Base-by-base conservation (phyloP, 2,888 invertebrate genomes). In the Nomada ruficornis region DNA sequence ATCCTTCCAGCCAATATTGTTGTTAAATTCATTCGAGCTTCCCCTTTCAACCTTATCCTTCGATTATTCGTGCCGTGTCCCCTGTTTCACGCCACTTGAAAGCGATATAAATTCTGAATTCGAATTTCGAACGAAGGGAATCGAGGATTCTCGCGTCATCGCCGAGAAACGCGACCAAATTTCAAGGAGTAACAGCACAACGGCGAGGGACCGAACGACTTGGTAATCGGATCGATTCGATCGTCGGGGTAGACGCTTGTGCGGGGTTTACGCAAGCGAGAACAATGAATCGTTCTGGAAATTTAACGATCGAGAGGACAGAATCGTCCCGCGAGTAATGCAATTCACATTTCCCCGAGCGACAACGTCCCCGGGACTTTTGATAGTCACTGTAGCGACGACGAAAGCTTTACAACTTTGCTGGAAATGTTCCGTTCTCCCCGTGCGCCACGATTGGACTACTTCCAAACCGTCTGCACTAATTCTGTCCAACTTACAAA, bases 401-500 rank as follows among this genome's bases (percentile, higher is more conserved):
- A 52, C 50, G 71, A 82, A 68, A 80, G 81, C 75, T 80, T 80
- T 72, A 67, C 82, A 81, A 75, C 81, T 80, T 80, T 15, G 50
- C 62, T 52, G 15, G 82, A 75, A 71, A 75, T 47, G 74, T 59
- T 59, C 68, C 36, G 26, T 20, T 47, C 10, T 2, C 26, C 0
- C 9, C 4, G 50, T 26, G 4, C 23, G 36, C 15, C n/a, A 23
- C 76, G 55, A 77, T 68, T 82, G 70, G 75, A 82, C 81, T 75
- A 75, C 70, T 82, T 80, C 82, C 82, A 82, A 75, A 74, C 81
- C 82, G 54, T 80, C 74, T 44, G 75, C 82, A n/a, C 74, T 80
- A 82, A 82, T 82, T 80, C 70, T 52, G 59, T 59, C 36, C 62
- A 67, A 81, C 75, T 80, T 80, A 71, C 81, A 47, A 78, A 75